These are phyloP conservation scores for Polymixis lichenea DNA, from an alignment of 2,888 invertebrate species.

Conservation along the genomic window DNA sequence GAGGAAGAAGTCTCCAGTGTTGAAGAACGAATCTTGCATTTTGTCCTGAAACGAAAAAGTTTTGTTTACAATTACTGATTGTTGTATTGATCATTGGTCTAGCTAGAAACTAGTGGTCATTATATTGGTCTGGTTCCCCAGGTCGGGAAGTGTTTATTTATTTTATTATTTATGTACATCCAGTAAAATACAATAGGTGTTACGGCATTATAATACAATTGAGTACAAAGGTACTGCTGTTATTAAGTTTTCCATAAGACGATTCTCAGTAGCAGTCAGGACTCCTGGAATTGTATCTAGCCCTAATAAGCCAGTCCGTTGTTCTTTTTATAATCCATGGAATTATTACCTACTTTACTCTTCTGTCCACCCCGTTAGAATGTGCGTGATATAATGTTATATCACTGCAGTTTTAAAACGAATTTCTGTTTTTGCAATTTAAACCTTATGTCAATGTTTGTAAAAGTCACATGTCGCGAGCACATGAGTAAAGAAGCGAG, in stretches of 20 bases:
- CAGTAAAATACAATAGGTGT: too few species aligned
- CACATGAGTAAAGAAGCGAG: background rate
- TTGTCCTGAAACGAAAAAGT: conserved; percentile 90
- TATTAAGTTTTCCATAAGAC: background rate
- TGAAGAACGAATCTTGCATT: conserved; percentile 93
- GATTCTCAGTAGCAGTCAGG: background rate
- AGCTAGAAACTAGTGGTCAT: background rate
- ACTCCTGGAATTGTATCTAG: background rate
- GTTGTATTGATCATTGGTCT: background rate
- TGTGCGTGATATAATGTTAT: background rate
- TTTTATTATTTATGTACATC: too few species aligned
- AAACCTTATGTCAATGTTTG: conserved; percentile 9
- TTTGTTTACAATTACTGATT: background rate
- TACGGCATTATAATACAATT: too few species aligned
- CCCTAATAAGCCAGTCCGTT: background rate
- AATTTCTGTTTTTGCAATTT: conserved; percentile 1
- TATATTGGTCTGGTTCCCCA: background rate
- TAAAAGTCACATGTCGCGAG: conserved; percentile 1
- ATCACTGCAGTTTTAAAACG: background rate
- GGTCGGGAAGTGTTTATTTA: background rate
- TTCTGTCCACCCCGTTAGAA: background rate
- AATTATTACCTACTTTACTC: background rate
- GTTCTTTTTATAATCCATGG: background rate
- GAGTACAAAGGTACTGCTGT: too few species aligned
- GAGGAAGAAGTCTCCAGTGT: conserved; percentile 95